Conservation (phyloP, 2,113 vertebrate genomes). For the Panthera leo region DNA sequence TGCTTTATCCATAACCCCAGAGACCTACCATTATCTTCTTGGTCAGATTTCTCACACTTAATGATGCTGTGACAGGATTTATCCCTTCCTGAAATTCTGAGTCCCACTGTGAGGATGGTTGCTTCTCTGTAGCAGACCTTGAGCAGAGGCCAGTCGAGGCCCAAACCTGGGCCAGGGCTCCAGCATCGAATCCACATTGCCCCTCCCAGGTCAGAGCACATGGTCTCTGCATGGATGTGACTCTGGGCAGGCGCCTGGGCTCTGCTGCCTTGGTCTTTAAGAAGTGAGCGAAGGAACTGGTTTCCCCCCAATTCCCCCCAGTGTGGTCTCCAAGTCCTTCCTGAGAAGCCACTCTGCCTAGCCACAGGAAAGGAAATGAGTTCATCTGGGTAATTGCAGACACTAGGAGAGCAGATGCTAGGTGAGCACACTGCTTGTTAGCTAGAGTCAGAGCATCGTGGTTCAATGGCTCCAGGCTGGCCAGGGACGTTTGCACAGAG, state of each 20-base stretch:
- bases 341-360: not conserved
- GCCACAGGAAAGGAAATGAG: not conserved
- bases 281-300: not conserved
- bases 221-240: not conserved
- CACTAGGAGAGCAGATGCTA: not conserved
- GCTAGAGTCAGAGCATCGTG: not conserved
- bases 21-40: not conserved
- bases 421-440: not conserved
- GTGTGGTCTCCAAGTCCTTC: not conserved
- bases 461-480: not conserved
- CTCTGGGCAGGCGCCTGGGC: not conserved
- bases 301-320: not conserved
- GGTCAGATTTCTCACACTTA: not conserved
- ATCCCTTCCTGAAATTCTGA: not conserved
- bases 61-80: not conserved
- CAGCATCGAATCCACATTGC: not conserved
- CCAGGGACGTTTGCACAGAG: not conserved
- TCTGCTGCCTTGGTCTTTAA: not conserved
- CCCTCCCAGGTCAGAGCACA: not conserved
- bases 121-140: not conserved
- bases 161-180: not conserved
- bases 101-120: not conserved
- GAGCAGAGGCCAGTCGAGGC: not conserved
- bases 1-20: not conserved
- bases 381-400: not conserved